Evolutionary conservation across 2,113 vertebrate genomes (phyloP), one percentile per base, ranked within the genome.

Genomic region (Oxyura jamaicensis): DNA sequence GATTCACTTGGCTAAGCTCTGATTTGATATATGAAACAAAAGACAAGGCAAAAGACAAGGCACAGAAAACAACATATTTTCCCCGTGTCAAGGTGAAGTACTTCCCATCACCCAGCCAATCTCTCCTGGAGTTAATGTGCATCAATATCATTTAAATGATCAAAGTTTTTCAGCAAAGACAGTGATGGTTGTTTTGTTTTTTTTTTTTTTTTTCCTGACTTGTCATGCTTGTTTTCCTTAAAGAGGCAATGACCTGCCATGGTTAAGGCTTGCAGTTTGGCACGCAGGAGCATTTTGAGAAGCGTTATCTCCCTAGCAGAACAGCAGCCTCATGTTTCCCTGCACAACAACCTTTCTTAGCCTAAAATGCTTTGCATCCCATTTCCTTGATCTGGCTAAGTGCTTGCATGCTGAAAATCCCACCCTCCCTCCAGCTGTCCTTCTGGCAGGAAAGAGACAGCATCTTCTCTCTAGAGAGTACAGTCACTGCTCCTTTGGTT

Each of bases 401-500:
- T 92, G 95, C 95, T 97, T 73, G 96, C 78, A 82, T 83, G 93
- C 96, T 96, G 90, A 97, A 96, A 96, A 97, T 96, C 91, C 94
- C 93, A 96, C 90, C 93, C 91, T 95, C 92, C 92, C 90, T 95
- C 95, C 96, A 96, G 95, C 96, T 96, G 96, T 96, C 97, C 96
- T 95, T 91, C 93, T 96, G 95, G 97, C 94, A 97, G 94, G 74
- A 23, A 95, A 93, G 83, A 96, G 90, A 66, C 96, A 93, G 96
- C 91, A 46, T 94, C 95, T 94, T 29, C 95, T 91, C 96, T 76
- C 92, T 2, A 19, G 95, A 93, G 96, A 96, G 88, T 62, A 76
- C 92, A 95, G 96, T 86, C 93, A 93, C 95, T 93, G 96, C 96
- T 97, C 96, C 96, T 97, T 97, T 96, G 95, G 88, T 96, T 96